Base-by-base conservation (phyloP, 2,113 vertebrate species). In the Willisornis vidua region DNA sequence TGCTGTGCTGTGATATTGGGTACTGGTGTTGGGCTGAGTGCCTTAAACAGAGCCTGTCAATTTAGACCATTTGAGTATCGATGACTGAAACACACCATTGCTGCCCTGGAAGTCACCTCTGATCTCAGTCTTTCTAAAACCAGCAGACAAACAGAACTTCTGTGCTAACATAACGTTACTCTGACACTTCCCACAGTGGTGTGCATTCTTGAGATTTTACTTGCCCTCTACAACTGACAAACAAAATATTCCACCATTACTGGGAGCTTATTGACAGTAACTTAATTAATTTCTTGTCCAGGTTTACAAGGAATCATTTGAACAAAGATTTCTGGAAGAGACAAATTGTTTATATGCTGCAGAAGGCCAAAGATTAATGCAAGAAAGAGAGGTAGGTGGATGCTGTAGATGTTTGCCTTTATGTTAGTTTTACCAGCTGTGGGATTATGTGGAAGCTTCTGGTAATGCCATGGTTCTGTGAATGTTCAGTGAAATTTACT, bases 301-400 rank as follows among this genome's bases (percentile, higher is more conserved):
- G 98, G 98, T 98, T 12, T 98, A 98, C 88, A 98, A 98, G 94
- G 98, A 98, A 28, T 98, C 98, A 5, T 98, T 98, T 97, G 98
- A 98, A 86, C 95, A 97, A 81, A 98, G 96, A 31, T 98, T 98
- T 97, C 96, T 98, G 96, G 98, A 98, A 94, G 98, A 98, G 74
- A 98, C 98, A 24, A 98, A 98, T 87, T 97, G 98, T 82, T 97
- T 98, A 39, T 98, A 98, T 89, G 98, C 98, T 93, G 97, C 98
- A 72, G 98, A 98, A 97, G 98, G 98, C 55, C 98, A 98, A 91
- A 98, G 98, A 73, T 94, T 98, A 85, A 98, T 98, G 98, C 98
- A 98, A 63, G 98, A 98, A 85, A 97, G 98, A 95, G 98, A 98
- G 98, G 98, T 98, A 93, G 89, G 92, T 92, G 31, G 49, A 14